These are phyloP conservation scores for Anser cygnoides DNA, from an alignment of 2,113 vertebrate genomes.

Conservation along the genomic window DNA sequence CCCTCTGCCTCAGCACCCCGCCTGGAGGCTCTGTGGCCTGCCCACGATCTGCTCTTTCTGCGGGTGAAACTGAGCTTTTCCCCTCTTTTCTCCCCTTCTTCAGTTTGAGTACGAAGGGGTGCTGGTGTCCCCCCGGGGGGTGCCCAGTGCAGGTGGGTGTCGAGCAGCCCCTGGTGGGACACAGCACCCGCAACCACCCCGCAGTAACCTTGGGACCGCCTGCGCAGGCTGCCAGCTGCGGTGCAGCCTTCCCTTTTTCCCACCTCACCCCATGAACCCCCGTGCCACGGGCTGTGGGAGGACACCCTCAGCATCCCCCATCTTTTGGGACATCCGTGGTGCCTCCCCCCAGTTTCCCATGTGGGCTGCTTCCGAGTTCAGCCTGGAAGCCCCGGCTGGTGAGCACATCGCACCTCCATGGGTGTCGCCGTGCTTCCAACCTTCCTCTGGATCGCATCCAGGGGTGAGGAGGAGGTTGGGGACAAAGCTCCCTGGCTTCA, in stretches of 20 bases:
- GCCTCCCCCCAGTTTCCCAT: neutral
- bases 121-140: neutral
- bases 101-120: neutral
- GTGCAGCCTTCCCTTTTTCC: neutral
- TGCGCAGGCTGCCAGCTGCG: constrained; percentile 12
- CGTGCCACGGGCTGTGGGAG: neutral
- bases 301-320: neutral
- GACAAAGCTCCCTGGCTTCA: neutral
- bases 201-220: neutral
- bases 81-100: neutral
- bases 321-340: neutral
- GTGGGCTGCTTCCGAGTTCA: neutral
- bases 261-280: neutral
- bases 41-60: accelerated
- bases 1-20: neutral
- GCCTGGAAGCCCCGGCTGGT: neutral
- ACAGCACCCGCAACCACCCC: neutral
- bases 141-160: neutral
- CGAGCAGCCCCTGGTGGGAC: neutral
- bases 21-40: neutral
- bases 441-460: neutral
- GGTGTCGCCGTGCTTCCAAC: neutral
- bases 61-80: neutral
- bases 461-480: neutral
- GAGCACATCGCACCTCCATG: neutral